Evolutionary conservation across 2,888 invertebrate species (phyloP), one percentile per base, ranked within the genome.

Genomic region (Thyatira batis): DNA sequence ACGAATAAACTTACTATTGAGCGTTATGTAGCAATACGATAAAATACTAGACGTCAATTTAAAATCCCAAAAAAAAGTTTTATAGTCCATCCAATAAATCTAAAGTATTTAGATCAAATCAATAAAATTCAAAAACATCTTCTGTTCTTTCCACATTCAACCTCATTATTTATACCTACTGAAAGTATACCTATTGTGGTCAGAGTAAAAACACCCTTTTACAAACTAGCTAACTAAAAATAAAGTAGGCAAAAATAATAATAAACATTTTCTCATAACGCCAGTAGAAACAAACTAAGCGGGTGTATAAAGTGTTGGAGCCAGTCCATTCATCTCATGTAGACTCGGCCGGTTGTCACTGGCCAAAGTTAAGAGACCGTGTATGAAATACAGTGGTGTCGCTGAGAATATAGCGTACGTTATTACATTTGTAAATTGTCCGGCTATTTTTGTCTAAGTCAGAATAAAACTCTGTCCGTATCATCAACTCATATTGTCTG

Each of bases 371-470:
- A 68, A 62, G 64, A 63, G 61, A 62, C 55, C 64, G 61, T 69
- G 64, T 69, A 69, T 64, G 69, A 69, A 64, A 62, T 64, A 66
- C 55, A 57, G 55, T 9, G 43, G 43, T 58, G 66, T 56, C 58
- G 58, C 39, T 39, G 39, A 39, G 39, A 39, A 39, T 39, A 55
- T 54, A 57, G 49, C 49, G 49, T 53, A 51, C 45, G 45, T 50
- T 25, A 30, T 33, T 25, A 51, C 49, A 25, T 33, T n/a, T 50
- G 39, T 48, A 50, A 48, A 27, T 20, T n/a, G 44, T 52, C 53
- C 55, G 17, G 13, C 8, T 17, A 39, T 39, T 17, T 39, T 17
- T 39, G 17, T 3, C 13, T 13, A 1, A n/a, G n/a, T 30, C 10
- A 30, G n/a, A 30, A 30, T 30, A n/a, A 30, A 30, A 30, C 0